Percentiles rank a stretch among this genome's conserved stretches.
Conservation (phyloP, 2,113 vertebrate genomes). For the Myanophis thanlyinensis region DNA sequence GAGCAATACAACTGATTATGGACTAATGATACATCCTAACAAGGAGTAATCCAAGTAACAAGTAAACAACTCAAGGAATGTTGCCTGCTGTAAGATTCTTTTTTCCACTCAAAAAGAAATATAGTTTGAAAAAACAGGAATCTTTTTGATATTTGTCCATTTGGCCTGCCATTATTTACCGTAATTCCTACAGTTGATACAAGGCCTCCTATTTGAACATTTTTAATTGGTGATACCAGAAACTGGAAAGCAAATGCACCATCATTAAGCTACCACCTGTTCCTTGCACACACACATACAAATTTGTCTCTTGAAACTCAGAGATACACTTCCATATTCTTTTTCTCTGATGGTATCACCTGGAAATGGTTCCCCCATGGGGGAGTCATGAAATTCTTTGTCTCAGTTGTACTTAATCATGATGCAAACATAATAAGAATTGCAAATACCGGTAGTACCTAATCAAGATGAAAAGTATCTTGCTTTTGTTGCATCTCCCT, state of each 20-base stretch:
- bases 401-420: not conserved
- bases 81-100: not conserved
- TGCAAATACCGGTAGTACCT: not conserved
- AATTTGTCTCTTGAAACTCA: not conserved
- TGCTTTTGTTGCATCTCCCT: not conserved
- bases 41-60: not conserved
- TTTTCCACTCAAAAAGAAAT: not conserved
- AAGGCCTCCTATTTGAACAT: not conserved
- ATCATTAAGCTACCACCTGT: not conserved
- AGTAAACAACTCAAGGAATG: not conserved
- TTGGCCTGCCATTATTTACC: not conserved
- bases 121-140: not conserved
- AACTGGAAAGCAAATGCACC: not conserved
- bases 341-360: not conserved
- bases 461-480: not conserved
- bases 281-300: not conserved
- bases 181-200: not conserved
- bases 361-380: not conserved
- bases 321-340: not conserved
- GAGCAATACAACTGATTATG: not conserved
- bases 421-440: not conserved
- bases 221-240: not conserved
- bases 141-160: not conserved
- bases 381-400: not conserved
- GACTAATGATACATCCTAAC: not conserved